Evolutionary conservation across 2,888 invertebrate species (phyloP).

Genomic region (Thumatha senex): DNA sequence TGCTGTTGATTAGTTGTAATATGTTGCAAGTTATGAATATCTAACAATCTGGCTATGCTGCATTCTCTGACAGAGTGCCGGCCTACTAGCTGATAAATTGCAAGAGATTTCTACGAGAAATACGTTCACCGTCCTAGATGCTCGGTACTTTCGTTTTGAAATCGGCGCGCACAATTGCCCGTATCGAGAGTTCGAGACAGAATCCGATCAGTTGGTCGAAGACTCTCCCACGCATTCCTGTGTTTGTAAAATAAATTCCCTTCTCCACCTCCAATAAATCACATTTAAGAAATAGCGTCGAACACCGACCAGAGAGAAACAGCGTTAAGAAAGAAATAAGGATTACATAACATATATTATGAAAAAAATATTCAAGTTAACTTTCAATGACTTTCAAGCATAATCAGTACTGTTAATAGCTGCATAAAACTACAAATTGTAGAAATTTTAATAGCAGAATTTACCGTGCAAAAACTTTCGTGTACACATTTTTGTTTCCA

Average conservation of each 20-base stretch:
- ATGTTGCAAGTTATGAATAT: conserved; percentile 74
- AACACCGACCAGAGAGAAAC: not conserved
- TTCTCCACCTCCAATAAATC: not conserved
- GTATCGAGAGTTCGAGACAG: conserved; percentile 79
- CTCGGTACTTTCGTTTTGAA: conserved; percentile 83
- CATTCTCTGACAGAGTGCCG: conserved; percentile 68
- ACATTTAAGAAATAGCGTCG: not conserved
- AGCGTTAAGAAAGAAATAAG: not conserved
- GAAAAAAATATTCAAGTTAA: not conserved
- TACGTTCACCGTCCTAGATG: conserved; percentile 83
- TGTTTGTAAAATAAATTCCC: conserved; percentile 37
- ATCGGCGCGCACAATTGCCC: conserved; percentile 82
- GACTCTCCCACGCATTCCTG: conserved; percentile 63
- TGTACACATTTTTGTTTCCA: conserved; percentile 30
- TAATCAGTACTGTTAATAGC: conserved; percentile 23
- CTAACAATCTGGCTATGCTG: conserved; percentile 69
- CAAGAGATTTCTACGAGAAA: conserved; percentile 79
- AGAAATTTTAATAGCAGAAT: conserved; percentile 29
- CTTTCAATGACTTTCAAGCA: conserved; percentile 20
- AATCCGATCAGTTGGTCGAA: conserved; percentile 60
- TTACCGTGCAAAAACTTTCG: conserved; percentile 38
- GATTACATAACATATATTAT: not conserved
- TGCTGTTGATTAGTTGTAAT: conserved; percentile 51
- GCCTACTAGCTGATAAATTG: conserved; percentile 68
- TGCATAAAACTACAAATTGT: conserved; percentile 20